phyloP scores from a whole-genome alignment of 2,888 invertebrate species.

The Chrysolina americana region DNA sequence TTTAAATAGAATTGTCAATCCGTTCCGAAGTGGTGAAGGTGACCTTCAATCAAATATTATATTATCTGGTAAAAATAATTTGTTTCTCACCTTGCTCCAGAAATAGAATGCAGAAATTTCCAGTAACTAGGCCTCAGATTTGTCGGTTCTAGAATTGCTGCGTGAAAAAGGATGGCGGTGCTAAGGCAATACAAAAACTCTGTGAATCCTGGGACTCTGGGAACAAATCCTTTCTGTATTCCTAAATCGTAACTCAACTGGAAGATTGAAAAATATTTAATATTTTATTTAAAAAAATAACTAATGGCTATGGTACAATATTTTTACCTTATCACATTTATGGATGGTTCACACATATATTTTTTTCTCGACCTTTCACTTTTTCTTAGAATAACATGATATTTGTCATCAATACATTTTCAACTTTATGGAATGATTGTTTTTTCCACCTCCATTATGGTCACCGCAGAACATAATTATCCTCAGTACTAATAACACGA shows the following conservation, averaged over 20 bases:
- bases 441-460: too few species aligned
- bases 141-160: slow-evolving; percentile 84
- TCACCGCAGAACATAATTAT: too few species aligned
- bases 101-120: slow-evolving; percentile 83
- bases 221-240: slow-evolving; percentile 77
- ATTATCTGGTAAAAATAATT: slow-evolving; percentile 11
- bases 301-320: background rate
- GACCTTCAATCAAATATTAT: background rate
- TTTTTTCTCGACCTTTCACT: background rate
- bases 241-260: slow-evolving; percentile 82
- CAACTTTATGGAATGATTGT: too few species aligned
- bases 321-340: background rate
- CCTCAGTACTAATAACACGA: too few species aligned
- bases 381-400: background rate
- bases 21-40: too few species aligned
- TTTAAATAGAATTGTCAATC: background rate
- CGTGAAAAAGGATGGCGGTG: slow-evolving; percentile 84
- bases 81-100: slow-evolving; percentile 76
- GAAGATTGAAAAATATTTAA: slow-evolving; percentile 49
- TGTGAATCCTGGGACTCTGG: slow-evolving; percentile 79
- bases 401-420: background rate
- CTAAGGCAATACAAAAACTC: slow-evolving; percentile 83
- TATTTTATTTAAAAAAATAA: background rate
- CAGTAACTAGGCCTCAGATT: slow-evolving; percentile 86
- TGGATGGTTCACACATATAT: background rate